Conservation (phyloP, 2,888 invertebrate genomes). For the Synergus gifuensis region DNA sequence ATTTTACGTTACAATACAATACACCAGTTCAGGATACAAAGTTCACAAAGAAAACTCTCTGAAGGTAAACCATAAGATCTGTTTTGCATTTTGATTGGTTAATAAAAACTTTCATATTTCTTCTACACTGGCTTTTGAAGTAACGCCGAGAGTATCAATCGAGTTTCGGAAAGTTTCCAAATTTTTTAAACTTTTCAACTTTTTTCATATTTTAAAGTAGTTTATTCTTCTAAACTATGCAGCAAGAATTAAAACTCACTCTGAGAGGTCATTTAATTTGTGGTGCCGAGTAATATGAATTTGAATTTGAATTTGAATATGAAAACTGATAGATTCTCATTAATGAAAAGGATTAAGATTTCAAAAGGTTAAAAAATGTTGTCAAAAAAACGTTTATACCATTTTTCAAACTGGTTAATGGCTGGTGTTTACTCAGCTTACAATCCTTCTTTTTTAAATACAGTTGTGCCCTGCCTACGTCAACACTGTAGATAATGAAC, state of each 20-base stretch:
- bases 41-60: slow-evolving; percentile 1
- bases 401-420: background rate
- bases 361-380: background rate
- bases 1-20: background rate
- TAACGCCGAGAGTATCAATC: background rate
- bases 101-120: slow-evolving; percentile 32
- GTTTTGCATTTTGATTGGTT: slow-evolving; percentile 33
- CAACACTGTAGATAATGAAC: slow-evolving; percentile 5
- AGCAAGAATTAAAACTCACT: background rate
- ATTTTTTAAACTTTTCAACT: slow-evolving; percentile 6
- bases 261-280: background rate
- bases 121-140: slow-evolving; percentile 14
- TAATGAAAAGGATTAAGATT: slow-evolving; percentile 7
- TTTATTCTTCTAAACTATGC: background rate
- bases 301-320: background rate
- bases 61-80: slow-evolving; percentile 25
- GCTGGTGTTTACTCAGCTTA: background rate
- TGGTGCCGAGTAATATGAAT: background rate
- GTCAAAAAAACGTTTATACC: background rate
- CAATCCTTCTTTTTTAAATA: background rate
- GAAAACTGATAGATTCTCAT: background rate
- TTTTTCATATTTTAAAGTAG: background rate
- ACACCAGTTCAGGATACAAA: background rate
- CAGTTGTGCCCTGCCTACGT: background rate
- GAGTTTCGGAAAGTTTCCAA: background rate